Evolutionary conservation across 2,888 invertebrate genomes (phyloP).

Genomic region (Cryptus viduatorius): DNA sequence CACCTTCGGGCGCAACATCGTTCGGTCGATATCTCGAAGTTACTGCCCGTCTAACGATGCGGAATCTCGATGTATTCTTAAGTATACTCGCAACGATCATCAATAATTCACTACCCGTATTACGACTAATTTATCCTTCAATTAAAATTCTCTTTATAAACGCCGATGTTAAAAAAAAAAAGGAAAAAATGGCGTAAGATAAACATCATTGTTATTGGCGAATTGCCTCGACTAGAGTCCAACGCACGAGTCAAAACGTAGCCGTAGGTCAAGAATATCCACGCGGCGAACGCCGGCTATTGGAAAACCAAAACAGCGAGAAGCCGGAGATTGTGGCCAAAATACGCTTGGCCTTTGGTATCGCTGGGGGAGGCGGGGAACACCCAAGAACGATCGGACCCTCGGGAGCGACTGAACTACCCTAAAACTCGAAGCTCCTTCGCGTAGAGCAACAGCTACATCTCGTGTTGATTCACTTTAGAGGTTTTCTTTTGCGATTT

Average conservation of each 20-base stretch:
- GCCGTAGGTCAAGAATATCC: slow-evolving; percentile 50
- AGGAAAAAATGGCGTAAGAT: background rate
- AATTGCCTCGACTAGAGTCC: background rate
- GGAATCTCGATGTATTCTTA: background rate
- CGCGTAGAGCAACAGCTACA: background rate
- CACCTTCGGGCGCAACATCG: slow-evolving; percentile 20
- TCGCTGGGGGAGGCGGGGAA: background rate
- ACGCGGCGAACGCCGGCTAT: slow-evolving; percentile 7
- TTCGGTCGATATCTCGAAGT: background rate
- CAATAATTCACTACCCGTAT: too few relatives aligned
- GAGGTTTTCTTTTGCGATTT: background rate
- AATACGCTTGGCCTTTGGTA: slow-evolving; percentile 37
- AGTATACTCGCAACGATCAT: too few relatives aligned
- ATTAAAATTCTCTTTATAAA: too few relatives aligned
- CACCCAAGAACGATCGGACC: slow-evolving; percentile 51
- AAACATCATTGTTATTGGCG: background rate
- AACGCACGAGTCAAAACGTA: slow-evolving; percentile 25
- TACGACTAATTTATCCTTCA: too few relatives aligned
- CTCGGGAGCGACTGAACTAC: slow-evolving; percentile 46
- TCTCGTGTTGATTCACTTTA: slow-evolving; percentile 25
- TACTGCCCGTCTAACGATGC: slow-evolving; percentile 8
- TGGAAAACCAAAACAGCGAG: slow-evolving; percentile 46
- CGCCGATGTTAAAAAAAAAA: too few relatives aligned
- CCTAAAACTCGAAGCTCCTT: slow-evolving; percentile 19
- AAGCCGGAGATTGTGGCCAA: background rate